Percentiles rank a stretch among this genome's conserved stretches.
Conservation (phyloP, 2,888 invertebrate species). For the Hirtodrosophila duncani region DNA sequence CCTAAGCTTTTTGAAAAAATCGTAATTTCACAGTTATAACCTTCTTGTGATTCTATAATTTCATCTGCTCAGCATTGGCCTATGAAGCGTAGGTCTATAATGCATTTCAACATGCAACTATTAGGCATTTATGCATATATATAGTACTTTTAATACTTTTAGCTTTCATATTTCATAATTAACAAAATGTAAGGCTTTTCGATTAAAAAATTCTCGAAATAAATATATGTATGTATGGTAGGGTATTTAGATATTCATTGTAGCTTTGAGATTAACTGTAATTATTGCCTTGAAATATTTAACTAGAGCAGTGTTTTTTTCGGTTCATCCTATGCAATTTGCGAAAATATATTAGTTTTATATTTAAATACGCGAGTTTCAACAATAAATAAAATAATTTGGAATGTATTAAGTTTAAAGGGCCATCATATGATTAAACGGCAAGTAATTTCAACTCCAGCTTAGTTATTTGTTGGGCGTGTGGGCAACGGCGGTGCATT, state of each 20-base stretch:
- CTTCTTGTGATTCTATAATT: too few species aligned
- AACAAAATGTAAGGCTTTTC: slow-evolving; percentile 19
- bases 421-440: too few species aligned
- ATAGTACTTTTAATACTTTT: slow-evolving; percentile 36
- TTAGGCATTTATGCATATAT: slow-evolving; percentile 5
- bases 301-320: too few species aligned
- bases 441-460: slow-evolving; percentile 71
- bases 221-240: too few species aligned
- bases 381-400: slow-evolving; percentile 39
- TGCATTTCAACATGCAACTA: slow-evolving; percentile 33
- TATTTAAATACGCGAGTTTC: slow-evolving; percentile 26
- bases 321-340: slow-evolving; percentile 39
- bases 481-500: slow-evolving; percentile 77
- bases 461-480: slow-evolving; percentile 75
- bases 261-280: too few species aligned
- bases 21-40: too few species aligned
- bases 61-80: too few species aligned
- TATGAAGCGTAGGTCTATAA: slow-evolving; percentile 38
- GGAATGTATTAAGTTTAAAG: slow-evolving; percentile 38
- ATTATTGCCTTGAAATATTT: slow-evolving; percentile 22
- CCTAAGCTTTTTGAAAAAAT: too few species aligned
- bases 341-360: slow-evolving; percentile 17
- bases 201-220: slow-evolving; percentile 29
- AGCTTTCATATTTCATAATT: slow-evolving; percentile 16
- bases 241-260: too few species aligned